These are phyloP conservation scores for Seira ritae DNA, from an alignment of 2,888 invertebrate genomes.

Conservation along the genomic window DNA sequence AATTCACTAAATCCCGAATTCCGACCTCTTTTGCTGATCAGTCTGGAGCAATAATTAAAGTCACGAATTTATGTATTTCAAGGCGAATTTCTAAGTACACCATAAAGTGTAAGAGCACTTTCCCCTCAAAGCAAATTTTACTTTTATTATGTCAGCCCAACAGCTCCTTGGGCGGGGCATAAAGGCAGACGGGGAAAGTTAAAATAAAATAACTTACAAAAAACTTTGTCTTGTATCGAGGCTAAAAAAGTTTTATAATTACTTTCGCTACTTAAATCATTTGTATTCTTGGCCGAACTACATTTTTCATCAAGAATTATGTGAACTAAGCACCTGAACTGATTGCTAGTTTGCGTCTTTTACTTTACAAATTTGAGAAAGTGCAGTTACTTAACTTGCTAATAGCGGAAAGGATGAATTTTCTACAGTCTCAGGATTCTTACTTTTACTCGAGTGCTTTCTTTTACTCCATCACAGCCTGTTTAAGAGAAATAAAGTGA, in stretches of 20 bases:
- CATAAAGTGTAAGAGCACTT: no score
- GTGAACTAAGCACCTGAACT: background rate
- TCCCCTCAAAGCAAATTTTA: background rate
- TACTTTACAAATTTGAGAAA: no score
- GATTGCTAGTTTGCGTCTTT: background rate
- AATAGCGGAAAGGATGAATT: background rate
- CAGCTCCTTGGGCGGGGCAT: no score
- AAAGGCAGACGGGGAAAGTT: no score
- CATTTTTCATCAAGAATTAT: no score
- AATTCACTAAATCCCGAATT: background rate
- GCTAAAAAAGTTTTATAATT: constrained; percentile 1
- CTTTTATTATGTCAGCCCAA: background rate
- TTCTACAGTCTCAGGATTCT: background rate
- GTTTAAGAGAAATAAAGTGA: no score
- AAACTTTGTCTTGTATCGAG: background rate
- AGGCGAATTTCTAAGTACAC: no score
- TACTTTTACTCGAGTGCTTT: no score
- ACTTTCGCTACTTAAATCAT: constrained; percentile 14
- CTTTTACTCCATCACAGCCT: no score
- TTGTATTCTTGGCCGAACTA: background rate
- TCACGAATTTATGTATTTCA: background rate
- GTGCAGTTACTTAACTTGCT: no score
- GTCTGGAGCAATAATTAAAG: background rate
- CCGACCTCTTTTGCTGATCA: background rate
- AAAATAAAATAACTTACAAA: background rate